phyloP scores from a whole-genome alignment of 2,113 vertebrate species.

The Myotis lucifugus region DNA sequence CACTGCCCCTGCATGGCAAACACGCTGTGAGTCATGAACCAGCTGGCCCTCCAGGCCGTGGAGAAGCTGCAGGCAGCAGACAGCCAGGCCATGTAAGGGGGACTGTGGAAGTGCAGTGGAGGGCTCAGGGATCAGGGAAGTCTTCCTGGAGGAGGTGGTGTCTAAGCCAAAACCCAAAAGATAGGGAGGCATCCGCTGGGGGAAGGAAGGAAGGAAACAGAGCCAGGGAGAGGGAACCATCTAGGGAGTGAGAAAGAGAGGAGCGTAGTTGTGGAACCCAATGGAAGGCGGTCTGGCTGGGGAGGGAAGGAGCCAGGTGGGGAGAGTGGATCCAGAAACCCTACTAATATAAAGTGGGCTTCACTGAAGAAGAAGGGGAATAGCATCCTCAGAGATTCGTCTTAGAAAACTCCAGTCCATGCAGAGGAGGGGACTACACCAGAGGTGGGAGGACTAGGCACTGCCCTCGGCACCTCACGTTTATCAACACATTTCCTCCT shows the following conservation, averaged over 20 bases:
- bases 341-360: neutral
- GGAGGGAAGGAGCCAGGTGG: fast-evolving
- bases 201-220: neutral
- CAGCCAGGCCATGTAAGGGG: neutral
- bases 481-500: neutral
- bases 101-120: fast-evolving
- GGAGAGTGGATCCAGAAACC: neutral
- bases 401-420: neutral
- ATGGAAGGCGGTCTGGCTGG: neutral
- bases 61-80: neutral
- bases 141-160: neutral
- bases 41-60: fast-evolving
- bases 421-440: neutral
- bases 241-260: neutral
- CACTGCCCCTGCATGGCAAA: neutral
- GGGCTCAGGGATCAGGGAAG: neutral
- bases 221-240: neutral
- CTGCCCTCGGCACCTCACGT: neutral
- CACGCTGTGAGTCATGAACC: neutral
- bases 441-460: neutral
- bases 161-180: neutral
- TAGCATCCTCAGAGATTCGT: neutral
- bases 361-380: neutral
- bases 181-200: neutral
- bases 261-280: fast-evolving